Percentiles rank a stretch among this genome's conserved stretches.
These are phyloP conservation scores for Brachionus manjavacas DNA, from an alignment of 1,140 invertebrate species.

Conservation along the genomic window DNA sequence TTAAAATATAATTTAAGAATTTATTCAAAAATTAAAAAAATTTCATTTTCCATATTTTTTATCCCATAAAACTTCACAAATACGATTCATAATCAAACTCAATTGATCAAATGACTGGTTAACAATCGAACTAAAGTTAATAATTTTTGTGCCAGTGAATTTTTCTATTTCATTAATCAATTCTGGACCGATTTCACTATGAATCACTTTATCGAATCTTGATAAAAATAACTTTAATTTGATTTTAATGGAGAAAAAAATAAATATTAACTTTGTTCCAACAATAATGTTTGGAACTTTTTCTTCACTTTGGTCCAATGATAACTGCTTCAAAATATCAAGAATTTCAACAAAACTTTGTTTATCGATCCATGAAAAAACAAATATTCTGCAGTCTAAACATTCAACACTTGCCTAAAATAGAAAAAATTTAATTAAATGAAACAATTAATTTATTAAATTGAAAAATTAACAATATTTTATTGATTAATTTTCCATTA, in stretches of 20 bases:
- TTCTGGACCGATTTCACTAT: slow-evolving; percentile 22
- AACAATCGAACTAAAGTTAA: not conserved
- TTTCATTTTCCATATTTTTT: not conserved
- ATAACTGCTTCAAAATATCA: not conserved
- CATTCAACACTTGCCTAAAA: not conserved
- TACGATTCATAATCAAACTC: not conserved
- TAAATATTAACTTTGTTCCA: slow-evolving; percentile 10
- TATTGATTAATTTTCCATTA: too few species aligned
- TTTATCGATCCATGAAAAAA: slow-evolving; percentile 38
- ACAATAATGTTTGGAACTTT: not conserved
- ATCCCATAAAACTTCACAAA: not conserved
- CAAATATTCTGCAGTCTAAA: slow-evolving; percentile 27
- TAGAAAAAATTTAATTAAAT: not conserved
- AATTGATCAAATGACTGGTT: slow-evolving; percentile 3
- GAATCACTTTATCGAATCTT: slow-evolving; percentile 39
- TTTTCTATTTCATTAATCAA: not conserved
- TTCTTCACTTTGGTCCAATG: not conserved
- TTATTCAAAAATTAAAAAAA: not conserved
- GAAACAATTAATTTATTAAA: too few species aligned
- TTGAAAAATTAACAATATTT: too few species aligned
- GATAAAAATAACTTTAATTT: not conserved
- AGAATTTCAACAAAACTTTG: slow-evolving; percentile 1
- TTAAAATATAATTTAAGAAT: not conserved
- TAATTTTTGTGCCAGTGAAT: not conserved
- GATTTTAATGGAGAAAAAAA: not conserved